Conservation (phyloP, 1,140 invertebrate genomes). For the Leguminivora glycinivorella region DNA sequence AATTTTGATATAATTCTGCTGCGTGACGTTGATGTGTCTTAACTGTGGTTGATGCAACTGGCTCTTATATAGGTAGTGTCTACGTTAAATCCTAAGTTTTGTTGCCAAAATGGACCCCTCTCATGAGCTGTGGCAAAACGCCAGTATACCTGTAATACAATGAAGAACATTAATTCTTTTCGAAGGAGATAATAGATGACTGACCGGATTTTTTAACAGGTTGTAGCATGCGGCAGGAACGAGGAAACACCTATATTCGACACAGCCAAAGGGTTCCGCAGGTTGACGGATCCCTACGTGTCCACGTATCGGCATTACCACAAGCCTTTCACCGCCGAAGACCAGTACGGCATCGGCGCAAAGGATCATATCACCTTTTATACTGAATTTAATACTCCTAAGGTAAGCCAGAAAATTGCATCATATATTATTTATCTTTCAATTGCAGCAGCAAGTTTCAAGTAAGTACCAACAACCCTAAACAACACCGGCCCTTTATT, state of each 20-base stretch:
- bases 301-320: constrained; percentile 58
- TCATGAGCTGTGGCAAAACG: too few relatives aligned
- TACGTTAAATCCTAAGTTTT: too few relatives aligned
- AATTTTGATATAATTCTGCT: too few relatives aligned
- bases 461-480: too few relatives aligned
- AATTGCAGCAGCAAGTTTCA: too few relatives aligned
- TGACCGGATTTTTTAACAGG: constrained; percentile 38
- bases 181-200: neutral
- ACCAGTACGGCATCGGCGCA: constrained; percentile 66
- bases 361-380: constrained; percentile 75
- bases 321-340: constrained; percentile 56
- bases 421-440: neutral
- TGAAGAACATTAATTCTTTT: too few relatives aligned
- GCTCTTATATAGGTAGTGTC: too few relatives aligned
- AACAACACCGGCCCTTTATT: too few relatives aligned
- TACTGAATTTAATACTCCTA: constrained; percentile 60
- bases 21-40: too few relatives aligned
- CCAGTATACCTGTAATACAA: too few relatives aligned
- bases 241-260: constrained; percentile 61
- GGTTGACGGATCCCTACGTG: constrained; percentile 64
- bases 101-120: too few relatives aligned
- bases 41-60: too few relatives aligned
- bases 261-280: constrained; percentile 48
- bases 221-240: constrained; percentile 62
- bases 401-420: constrained; percentile 40